phyloP scores from a whole-genome alignment of 2,113 vertebrate genomes.

The Cisticola juncidis region DNA sequence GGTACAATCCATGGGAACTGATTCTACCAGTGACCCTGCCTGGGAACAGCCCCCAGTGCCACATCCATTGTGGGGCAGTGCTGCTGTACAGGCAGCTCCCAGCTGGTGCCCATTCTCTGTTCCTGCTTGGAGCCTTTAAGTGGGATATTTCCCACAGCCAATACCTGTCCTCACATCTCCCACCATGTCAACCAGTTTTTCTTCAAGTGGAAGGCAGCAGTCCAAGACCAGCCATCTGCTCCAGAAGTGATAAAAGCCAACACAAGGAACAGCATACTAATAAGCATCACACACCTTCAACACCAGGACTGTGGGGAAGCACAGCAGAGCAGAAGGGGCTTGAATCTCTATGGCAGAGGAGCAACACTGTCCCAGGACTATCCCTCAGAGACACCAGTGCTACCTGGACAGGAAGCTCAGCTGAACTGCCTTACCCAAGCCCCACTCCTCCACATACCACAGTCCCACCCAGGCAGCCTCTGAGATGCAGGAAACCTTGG shows the following conservation, averaged over 20 bases:
- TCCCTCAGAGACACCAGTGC: background rate
- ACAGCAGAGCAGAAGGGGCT: background rate
- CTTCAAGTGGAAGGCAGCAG: background rate
- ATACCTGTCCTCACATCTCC: background rate
- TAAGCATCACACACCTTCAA: fast-evolving
- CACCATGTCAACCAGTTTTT: background rate
- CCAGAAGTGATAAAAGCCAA: slow-evolving; percentile 22
- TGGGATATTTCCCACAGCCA: background rate
- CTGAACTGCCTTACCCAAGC: fast-evolving
- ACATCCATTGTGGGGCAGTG: fast-evolving
- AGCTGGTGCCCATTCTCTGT: background rate
- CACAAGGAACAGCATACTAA: background rate
- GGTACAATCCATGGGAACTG: fast-evolving
- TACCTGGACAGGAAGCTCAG: background rate
- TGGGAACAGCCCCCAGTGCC: background rate
- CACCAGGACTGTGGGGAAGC: background rate
- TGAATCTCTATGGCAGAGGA: background rate
- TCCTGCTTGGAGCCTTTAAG: fast-evolving
- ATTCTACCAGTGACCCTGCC: background rate
- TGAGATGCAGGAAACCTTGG: background rate
- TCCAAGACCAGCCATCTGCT: slow-evolving; percentile 35
- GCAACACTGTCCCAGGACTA: background rate
- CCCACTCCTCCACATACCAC: background rate
- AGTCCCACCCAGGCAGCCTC: background rate
- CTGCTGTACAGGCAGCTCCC: background rate